Evolutionary conservation across 2,888 invertebrate genomes (phyloP).

Genomic region (Sphinx pinastri): DNA sequence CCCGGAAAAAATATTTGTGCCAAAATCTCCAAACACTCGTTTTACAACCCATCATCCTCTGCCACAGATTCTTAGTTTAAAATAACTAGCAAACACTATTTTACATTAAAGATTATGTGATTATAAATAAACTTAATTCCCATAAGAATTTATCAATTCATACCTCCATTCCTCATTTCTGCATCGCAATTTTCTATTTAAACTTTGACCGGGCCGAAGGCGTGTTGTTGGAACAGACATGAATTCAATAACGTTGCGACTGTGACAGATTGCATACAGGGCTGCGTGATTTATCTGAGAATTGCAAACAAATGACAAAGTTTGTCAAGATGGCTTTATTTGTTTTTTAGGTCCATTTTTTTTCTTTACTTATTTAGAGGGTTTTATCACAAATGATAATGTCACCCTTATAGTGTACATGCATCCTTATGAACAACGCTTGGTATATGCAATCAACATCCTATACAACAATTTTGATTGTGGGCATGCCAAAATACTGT

Average conservation of each 20-base stretch:
- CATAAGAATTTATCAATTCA: not conserved
- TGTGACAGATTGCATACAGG: constrained; percentile 49
- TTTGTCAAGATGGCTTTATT: too few species aligned
- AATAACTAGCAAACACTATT: not conserved
- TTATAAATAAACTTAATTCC: not conserved
- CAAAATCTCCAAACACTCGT: too few species aligned
- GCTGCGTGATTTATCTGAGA: not conserved
- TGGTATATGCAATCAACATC: too few species aligned
- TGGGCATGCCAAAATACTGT: too few species aligned
- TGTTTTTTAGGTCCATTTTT: too few species aligned
- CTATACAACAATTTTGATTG: too few species aligned
- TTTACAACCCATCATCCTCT: too few species aligned
- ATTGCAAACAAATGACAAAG: not conserved
- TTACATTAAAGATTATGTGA: not conserved
- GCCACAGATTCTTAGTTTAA: not conserved
- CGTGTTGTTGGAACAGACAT: constrained; percentile 40
- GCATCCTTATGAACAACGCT: too few species aligned
- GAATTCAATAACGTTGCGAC: constrained; percentile 62
- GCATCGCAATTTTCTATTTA: constrained; percentile 44
- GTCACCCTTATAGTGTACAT: too few species aligned
- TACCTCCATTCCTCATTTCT: constrained; percentile 28
- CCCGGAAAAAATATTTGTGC: too few species aligned
- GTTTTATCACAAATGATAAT: too few species aligned
- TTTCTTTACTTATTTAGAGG: too few species aligned
- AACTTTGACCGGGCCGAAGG: constrained; percentile 55